Evolutionary conservation across 2,113 vertebrate genomes (phyloP).

Genomic region (Sclerurus mexicanus): DNA sequence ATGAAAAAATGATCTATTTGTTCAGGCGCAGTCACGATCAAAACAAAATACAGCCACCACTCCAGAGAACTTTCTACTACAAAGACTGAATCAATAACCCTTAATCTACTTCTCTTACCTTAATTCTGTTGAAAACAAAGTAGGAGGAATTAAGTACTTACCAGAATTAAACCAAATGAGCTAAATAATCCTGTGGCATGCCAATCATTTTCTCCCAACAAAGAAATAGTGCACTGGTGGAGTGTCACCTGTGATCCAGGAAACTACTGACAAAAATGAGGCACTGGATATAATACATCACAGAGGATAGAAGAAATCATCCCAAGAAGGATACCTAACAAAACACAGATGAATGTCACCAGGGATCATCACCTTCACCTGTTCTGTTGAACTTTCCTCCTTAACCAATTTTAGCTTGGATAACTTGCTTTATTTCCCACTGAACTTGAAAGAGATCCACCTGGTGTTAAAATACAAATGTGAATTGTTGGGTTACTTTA

Average conservation of each 20-base stretch:
- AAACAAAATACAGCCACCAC: not conserved
- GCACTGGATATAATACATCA: not conserved
- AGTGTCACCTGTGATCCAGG: not conserved
- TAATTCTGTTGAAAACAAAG: not conserved
- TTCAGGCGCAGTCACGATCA: not conserved
- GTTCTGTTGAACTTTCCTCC: constrained; percentile 4
- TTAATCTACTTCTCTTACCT: not conserved
- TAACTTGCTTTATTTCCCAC: not conserved
- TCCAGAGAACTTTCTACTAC: not conserved
- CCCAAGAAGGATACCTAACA: not conserved
- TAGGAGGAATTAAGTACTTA: not conserved
- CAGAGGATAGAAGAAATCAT: not conserved
- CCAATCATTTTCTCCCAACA: not conserved
- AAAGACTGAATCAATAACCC: not conserved
- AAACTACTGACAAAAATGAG: not conserved
- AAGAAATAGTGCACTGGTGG: not conserved
- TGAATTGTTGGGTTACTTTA: not conserved
- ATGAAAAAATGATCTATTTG: not conserved
- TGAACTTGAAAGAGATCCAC: not conserved
- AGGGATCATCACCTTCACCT: constrained; percentile 35
- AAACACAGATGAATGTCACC: not conserved
- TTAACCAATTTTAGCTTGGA: not conserved
- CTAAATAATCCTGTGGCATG: not conserved
- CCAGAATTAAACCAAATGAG: not conserved
- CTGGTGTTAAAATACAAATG: not conserved